Evolutionary conservation across 2,797 vertebrate species (phyloP), one percentile per base, ranked within the genome.

Genomic region (Loris lydekkerianus): DNA sequence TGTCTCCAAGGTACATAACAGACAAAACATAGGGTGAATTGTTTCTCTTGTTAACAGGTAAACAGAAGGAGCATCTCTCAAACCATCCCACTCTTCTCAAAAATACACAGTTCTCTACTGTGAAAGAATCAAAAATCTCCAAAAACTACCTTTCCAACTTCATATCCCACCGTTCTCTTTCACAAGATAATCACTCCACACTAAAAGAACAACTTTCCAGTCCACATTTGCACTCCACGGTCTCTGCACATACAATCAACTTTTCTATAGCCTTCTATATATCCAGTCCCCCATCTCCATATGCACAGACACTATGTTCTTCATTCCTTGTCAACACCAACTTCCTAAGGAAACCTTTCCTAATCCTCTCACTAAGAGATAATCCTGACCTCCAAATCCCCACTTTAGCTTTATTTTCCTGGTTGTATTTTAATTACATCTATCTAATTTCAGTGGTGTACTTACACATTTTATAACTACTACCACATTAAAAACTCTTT

Each of bases 61-160:
- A 34, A 75, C 15, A 90, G 78, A 92, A 92, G 65, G 20, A 89
- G 20, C 10, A 21, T 40, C 23, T 46, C 37, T 82, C 49, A 78
- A 83, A 89, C 37, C 56, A 78, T 46, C 34, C 25, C n/a, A 92
- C 25, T 63, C 49, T 65, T 78, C 18, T 91, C 31, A 92, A 73
- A 86, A 91, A 81, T 77, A 85, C 40, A 73, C 49, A 70, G 3
- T 60, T 75, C 13, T 83, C 56, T 31, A 70, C 53, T 40, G 65
- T 7, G 89, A 70, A 67, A 40, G 61, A 23, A 10, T 21, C 10
- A 72, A 83, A 73, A 61, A 67, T 93, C 78, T 53, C 5, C 25
- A 20, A 96, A 83, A 73, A 18, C 85, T 89, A 58, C 31, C 53
- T 75, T 94, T 84, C 65, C 43, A 78, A 31, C 3, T 27, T 81